Evolutionary conservation across 2,113 vertebrate species (phyloP).

Genomic region (Centropristis striata): DNA sequence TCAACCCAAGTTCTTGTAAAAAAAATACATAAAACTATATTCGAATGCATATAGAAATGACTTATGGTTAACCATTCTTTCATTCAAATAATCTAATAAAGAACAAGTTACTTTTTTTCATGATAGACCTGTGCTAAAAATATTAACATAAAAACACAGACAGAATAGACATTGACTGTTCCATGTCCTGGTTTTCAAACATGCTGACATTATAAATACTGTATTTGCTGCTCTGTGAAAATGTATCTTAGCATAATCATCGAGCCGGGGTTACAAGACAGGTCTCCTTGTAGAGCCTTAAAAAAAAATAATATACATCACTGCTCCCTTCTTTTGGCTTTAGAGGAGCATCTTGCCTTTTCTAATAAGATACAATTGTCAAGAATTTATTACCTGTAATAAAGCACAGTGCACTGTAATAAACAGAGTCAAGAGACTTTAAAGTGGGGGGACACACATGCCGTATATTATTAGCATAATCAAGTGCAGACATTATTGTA

Average conservation of each 20-base stretch:
- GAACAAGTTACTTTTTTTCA: not conserved
- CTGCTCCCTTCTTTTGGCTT: not conserved
- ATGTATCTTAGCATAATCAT: not conserved
- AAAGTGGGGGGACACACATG: not conserved
- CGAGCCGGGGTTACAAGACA: not conserved
- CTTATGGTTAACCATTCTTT: not conserved
- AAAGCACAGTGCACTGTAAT: conserved; percentile 1
- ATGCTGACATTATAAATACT: not conserved
- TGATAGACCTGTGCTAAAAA: not conserved
- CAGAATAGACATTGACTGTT: not conserved
- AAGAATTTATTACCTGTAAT: not conserved
- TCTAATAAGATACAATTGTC: not conserved
- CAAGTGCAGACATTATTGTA: not conserved
- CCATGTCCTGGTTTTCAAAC: not conserved
- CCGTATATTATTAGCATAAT: not conserved
- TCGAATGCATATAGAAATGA: not conserved
- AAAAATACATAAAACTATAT: not conserved
- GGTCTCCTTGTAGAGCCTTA: not conserved
- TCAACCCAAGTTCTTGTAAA: not conserved
- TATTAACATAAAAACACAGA: not conserved
- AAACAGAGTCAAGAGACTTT: conserved; percentile 1
- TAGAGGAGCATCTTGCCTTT: not conserved
- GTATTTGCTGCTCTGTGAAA: not conserved
- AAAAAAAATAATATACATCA: not conserved
- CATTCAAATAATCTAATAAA: not conserved